Conservation (phyloP, 2,797 vertebrate genomes). For the Philypnodon macrostomus region DNA sequence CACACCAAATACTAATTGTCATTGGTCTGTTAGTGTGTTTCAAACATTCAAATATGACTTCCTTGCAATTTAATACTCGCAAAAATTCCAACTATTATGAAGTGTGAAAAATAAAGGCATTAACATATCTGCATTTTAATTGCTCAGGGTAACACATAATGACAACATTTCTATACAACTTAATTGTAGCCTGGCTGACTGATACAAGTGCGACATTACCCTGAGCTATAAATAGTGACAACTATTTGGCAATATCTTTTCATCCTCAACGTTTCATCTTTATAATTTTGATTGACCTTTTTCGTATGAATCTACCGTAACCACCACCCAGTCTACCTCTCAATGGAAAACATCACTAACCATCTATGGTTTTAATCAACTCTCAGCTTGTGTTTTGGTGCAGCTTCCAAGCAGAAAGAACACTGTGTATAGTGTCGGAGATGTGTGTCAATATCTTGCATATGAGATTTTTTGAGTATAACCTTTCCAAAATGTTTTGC, state of each 20-base stretch:
- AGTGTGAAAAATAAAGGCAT: too few species aligned
- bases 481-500: not conserved
- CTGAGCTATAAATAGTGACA: not conserved
- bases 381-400: not conserved
- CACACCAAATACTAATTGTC: too few species aligned
- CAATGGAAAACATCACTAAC: not conserved
- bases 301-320: not conserved
- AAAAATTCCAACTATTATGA: too few species aligned
- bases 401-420: constrained; percentile 1
- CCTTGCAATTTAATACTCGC: too few species aligned
- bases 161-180: not conserved
- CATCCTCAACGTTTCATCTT: too few species aligned
- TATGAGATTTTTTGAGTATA: not conserved
- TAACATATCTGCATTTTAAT: too few species aligned
- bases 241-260: too few species aligned
- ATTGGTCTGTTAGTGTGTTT: too few species aligned
- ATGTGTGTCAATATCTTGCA: not conserved
- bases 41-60: too few species aligned
- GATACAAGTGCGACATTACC: not conserved
- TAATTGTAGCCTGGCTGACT: not conserved
- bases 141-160: not conserved
- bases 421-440: not conserved
- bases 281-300: too few species aligned
- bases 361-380: not conserved
- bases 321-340: not conserved